A percentile compares a stretch with the other conserved stretches of the same genome.
These are phyloP conservation scores for Platysternon megacephalum DNA, from an alignment of 2,113 vertebrate genomes.

Conservation along the genomic window DNA sequence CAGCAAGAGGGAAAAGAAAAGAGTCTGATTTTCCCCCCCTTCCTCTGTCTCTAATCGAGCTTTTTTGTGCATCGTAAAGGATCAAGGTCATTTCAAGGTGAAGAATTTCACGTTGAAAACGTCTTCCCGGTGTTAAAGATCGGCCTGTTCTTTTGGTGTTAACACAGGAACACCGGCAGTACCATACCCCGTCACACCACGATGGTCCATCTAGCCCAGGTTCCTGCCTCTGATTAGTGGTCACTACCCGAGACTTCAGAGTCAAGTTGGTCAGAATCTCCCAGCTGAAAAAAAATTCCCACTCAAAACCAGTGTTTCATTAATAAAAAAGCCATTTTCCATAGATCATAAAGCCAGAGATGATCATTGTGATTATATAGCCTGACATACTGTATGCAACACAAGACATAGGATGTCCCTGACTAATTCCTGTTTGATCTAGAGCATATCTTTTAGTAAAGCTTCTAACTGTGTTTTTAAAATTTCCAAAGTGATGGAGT, in stretches of 20 bases:
- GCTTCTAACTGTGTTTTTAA: too few relatives aligned
- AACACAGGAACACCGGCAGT: neutral
- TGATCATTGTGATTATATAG: too few relatives aligned
- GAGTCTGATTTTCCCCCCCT: neutral
- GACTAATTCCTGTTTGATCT: too few relatives aligned
- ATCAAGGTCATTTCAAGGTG: rapidly evolving
- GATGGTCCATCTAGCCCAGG: neutral
- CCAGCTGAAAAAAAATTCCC: neutral
- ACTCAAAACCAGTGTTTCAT: neutral
- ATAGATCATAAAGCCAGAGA: neutral
- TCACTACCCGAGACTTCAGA: neutral
- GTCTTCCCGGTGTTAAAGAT: rapidly evolving
- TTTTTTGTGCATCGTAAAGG: rapidly evolving
- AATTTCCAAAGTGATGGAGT: too few relatives aligned
- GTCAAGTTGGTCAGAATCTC: neutral
- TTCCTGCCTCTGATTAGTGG: neutral
- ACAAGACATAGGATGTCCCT: too few relatives aligned
- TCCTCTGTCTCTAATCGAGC: rapidly evolving
- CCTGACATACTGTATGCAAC: too few relatives aligned
- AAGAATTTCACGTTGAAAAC: neutral
- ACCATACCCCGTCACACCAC: rapidly evolving
- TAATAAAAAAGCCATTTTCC: neutral
- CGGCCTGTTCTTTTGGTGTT: rapidly evolving
- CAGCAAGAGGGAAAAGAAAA: rapidly evolving
- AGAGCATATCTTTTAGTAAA: too few relatives aligned